These are phyloP conservation scores for Platanista minor DNA, from an alignment of 2,113 vertebrate species.

Conservation along the genomic window DNA sequence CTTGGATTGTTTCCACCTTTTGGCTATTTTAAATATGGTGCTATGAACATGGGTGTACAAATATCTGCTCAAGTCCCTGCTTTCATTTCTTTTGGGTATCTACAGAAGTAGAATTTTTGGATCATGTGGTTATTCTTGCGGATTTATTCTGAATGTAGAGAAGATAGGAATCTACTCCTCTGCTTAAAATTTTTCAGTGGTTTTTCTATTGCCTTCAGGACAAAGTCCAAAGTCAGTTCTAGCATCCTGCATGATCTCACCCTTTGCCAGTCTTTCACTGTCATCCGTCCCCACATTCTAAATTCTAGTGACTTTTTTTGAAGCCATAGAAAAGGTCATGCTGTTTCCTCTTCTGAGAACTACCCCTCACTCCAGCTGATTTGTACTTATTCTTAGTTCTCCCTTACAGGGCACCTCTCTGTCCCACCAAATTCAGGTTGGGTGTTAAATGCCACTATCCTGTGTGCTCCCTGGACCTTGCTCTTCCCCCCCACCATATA, in stretches of 20 bases:
- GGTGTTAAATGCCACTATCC: not conserved
- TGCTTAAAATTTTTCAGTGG: not conserved
- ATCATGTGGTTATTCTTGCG: not conserved
- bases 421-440: too few relatives aligned
- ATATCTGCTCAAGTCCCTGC: not conserved
- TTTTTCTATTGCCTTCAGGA: not conserved
- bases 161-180: not conserved
- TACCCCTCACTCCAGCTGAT: not conserved
- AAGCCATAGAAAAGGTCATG: not conserved
- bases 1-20: not conserved
- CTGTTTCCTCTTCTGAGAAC: not conserved
- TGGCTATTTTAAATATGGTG: not conserved
- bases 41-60: not conserved
- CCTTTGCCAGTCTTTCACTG: not conserved
- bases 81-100: not conserved
- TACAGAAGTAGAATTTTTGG: not conserved
- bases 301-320: not conserved
- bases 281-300: not conserved
- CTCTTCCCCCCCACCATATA: rapidly evolving
- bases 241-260: not conserved
- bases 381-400: not conserved
- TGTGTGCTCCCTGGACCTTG: rapidly evolving
- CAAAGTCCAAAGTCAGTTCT: not conserved
- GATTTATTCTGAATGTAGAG: not conserved
- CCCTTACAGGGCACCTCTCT: not conserved